Percentiles rank a stretch among this genome's conserved stretches.
phyloP scores from a whole-genome alignment of 2,797 vertebrate genomes.

The Austrolebias charrua region DNA sequence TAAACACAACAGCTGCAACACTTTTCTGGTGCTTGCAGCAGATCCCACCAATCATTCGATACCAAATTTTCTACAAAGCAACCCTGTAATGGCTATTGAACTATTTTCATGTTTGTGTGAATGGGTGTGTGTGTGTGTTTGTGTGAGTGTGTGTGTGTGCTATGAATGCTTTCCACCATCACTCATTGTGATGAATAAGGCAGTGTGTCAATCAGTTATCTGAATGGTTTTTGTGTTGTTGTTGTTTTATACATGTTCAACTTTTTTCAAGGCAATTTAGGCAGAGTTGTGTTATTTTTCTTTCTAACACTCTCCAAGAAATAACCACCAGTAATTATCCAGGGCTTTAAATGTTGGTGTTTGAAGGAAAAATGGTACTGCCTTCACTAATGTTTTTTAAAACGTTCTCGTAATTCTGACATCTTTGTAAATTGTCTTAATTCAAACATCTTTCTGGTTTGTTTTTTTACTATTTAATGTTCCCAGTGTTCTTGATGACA shows the following conservation, averaged over 20 bases:
- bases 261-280: constrained; percentile 63
- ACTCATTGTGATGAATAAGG: constrained; percentile 74
- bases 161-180: constrained; percentile 64
- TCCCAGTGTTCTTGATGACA: constrained; percentile 23
- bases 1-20: constrained; percentile 49
- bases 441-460: constrained; percentile 17
- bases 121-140: constrained; percentile 30
- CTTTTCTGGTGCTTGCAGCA: constrained; percentile 43
- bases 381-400: constrained; percentile 22
- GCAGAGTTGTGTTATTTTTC: constrained; percentile 41
- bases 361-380: constrained; percentile 31
- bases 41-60: constrained; percentile 67
- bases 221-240: constrained; percentile 58
- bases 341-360: constrained; percentile 52
- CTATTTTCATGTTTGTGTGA: constrained; percentile 44
- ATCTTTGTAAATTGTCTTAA: constrained; percentile 37
- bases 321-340: constrained; percentile 57
- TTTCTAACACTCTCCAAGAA: constrained; percentile 32
- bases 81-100: constrained; percentile 63
- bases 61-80: constrained; percentile 64
- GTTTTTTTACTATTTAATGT: constrained; percentile 22
- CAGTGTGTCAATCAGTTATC: constrained; percentile 72
- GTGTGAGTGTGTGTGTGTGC: constrained; percentile 45
- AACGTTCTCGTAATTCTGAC: constrained; percentile 33
- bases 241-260: constrained; percentile 1